These are phyloP conservation scores for Tragelaphus strepsiceros DNA, from an alignment of 2,113 vertebrate genomes.

Conservation along the genomic window DNA sequence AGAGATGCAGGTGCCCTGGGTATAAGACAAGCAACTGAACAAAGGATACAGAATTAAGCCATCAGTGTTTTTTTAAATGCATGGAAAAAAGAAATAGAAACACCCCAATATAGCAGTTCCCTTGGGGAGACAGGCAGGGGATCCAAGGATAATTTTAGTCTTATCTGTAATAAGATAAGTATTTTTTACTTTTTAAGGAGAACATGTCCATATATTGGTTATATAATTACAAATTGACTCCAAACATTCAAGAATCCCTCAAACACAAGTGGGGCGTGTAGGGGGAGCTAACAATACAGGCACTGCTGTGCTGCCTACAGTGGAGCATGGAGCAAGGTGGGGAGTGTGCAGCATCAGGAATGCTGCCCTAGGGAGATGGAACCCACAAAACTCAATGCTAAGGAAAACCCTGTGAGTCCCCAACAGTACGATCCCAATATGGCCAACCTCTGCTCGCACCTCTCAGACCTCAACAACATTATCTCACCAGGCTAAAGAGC, in stretches of 20 bases:
- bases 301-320: background rate
- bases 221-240: background rate
- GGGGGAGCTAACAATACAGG: background rate
- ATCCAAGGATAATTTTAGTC: background rate
- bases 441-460: background rate
- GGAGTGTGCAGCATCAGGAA: background rate
- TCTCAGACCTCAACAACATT: background rate
- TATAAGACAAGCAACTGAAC: background rate
- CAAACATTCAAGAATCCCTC: background rate
- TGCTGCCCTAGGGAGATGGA: background rate
- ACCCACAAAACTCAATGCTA: background rate
- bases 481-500: accelerated
- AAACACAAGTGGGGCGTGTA: accelerated
- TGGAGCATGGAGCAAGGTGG: background rate
- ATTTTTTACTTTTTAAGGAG: background rate
- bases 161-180: background rate
- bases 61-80: background rate
- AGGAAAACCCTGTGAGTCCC: background rate
- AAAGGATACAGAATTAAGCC: background rate
- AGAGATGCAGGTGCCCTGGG: too few species aligned
- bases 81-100: background rate
- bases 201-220: background rate
- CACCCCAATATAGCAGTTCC: background rate
- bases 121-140: background rate
- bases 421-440: background rate